A percentile compares a stretch with the other conserved stretches of the same genome.
Conservation (phyloP, 2,888 invertebrate genomes). For the Dynastes hyllus region DNA sequence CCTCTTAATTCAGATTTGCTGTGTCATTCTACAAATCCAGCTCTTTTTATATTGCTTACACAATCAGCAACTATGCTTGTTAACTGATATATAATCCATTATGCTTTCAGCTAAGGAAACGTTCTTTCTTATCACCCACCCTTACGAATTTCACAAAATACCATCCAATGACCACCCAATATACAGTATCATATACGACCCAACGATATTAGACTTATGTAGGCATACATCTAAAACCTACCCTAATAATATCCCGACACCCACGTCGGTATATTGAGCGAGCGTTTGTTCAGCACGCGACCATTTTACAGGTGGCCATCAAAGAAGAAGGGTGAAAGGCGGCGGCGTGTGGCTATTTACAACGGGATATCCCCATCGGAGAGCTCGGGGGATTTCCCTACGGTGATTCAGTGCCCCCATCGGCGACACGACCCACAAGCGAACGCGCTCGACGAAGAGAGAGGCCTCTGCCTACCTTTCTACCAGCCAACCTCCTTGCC, state of each 20-base stretch:
- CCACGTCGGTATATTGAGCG: slow-evolving; percentile 52
- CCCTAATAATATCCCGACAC: slow-evolving; percentile 57
- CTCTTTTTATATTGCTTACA: too few relatives aligned
- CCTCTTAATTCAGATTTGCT: too few relatives aligned
- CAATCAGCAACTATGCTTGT: too few relatives aligned
- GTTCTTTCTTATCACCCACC: too few relatives aligned
- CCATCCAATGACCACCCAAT: neutral
- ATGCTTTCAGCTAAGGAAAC: too few relatives aligned
- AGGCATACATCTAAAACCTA: slow-evolving; percentile 55
- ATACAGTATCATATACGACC: neutral
- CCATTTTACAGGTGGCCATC: slow-evolving; percentile 61
- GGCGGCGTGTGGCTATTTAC: slow-evolving; percentile 57
- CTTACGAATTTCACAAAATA: too few relatives aligned
- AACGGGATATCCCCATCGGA: slow-evolving; percentile 53
- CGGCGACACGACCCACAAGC: slow-evolving; percentile 22
- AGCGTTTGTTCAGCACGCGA: slow-evolving; percentile 60
- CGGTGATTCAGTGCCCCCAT: slow-evolving; percentile 54
- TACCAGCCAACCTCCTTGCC: neutral
- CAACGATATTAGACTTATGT: neutral
- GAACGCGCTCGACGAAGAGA: slow-evolving; percentile 23
- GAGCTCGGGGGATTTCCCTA: slow-evolving; percentile 54
- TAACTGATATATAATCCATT: too few relatives aligned
- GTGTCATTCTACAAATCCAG: too few relatives aligned
- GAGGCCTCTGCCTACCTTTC: neutral
- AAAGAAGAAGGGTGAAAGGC: slow-evolving; percentile 58